phyloP scores from a whole-genome alignment of 2,797 vertebrate genomes.

The Xenopus petersii region DNA sequence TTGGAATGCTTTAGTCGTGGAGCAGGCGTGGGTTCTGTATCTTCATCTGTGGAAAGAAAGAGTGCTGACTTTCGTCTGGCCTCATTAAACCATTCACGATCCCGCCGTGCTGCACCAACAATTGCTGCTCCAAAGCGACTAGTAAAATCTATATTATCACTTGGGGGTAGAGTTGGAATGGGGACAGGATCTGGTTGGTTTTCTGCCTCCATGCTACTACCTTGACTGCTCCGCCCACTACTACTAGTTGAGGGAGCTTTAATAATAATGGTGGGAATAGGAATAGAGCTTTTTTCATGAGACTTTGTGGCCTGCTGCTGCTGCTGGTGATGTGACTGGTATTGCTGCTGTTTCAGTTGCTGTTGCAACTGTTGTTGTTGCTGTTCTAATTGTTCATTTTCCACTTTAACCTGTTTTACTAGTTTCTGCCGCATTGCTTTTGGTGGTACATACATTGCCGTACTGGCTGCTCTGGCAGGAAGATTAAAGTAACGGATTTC shows the following conservation, averaged over 20 bases:
- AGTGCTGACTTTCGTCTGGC: constrained; percentile 82
- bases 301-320: constrained; percentile 56
- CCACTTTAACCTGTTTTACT: constrained; percentile 90
- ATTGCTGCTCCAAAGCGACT: constrained; percentile 83
- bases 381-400: constrained; percentile 60
- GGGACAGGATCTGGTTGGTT: constrained; percentile 72
- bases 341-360: constrained; percentile 47
- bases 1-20: constrained; percentile 85
- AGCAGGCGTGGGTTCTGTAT: constrained; percentile 67
- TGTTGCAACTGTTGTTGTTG: constrained; percentile 48
- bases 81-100: constrained; percentile 74
- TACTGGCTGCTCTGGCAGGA: constrained; percentile 60
- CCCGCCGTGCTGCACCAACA: constrained; percentile 61
- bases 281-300: constrained; percentile 85
- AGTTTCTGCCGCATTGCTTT: constrained; percentile 76
- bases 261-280: constrained; percentile 91
- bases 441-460: constrained; percentile 66
- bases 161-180: constrained; percentile 64
- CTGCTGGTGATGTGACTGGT: constrained; percentile 49
- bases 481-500: constrained; percentile 65
- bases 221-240: constrained; percentile 90
- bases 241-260: constrained; percentile 93
- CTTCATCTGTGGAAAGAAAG: constrained; percentile 87
- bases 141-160: constrained; percentile 79
- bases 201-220: constrained; percentile 85